Base-by-base conservation (phyloP, 2,113 vertebrate species). In the Pygoscelis adeliae region DNA sequence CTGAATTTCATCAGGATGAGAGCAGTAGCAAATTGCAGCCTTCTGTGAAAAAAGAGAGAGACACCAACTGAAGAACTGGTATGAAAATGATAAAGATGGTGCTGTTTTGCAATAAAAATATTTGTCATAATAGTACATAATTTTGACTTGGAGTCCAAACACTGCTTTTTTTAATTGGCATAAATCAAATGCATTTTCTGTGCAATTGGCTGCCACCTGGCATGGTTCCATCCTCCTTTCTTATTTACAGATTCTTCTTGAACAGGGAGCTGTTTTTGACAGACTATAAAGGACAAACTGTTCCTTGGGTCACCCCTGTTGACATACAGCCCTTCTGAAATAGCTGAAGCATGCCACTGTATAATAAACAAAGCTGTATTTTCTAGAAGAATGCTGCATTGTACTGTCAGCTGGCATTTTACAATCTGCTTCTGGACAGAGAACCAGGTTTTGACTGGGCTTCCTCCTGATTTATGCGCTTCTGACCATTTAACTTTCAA, bases 91-190 rank as follows among this genome's bases (percentile, higher is more conserved):
- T 58, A 53, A 88, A 85, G 76, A 52, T 0, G 1, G 15, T 50
- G 30, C 4, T 84, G 36, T 71, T 91, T 79, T 70, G 49, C 69
- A 95, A 93, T 69, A 87, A 85, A 94, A 87, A 85, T 94, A 94
- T 91, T 95, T 95, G 26, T 72, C 40, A 32, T 82, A 69, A 65
- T 79, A 72, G 27, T 79, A 77, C 23, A 49, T 56, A 79, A 84
- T 83, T 95, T 91, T 82, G 58, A 69, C 52, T 61, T 80, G 32
- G 38, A 73, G 44, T 65, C 58, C 74, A 93, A 96, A 79, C 32
- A 77, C 20, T 55, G n/a, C 30, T 91, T 44, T 97, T 85, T 83
- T 55, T 94, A 90, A 83, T 34, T 69, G 71, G 8, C 74, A 44
- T 77, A 79, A 90, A 89, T 87, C 61, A 93, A 91, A 62, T 21